Conservation (phyloP, 2,888 invertebrate genomes). For the Lochmaea capreae region DNA sequence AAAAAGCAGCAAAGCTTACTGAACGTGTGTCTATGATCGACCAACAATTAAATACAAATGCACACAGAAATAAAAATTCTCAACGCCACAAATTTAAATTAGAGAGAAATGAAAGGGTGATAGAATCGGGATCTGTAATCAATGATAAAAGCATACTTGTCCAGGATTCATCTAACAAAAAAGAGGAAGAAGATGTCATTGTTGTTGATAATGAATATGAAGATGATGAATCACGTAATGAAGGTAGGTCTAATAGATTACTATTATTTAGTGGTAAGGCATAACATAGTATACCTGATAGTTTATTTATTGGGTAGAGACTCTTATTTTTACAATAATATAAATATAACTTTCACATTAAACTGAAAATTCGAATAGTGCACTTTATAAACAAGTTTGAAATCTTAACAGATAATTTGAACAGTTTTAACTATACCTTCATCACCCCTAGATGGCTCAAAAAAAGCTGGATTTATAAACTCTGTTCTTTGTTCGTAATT, state of each 20-base stretch:
- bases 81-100: slow-evolving; percentile 53
- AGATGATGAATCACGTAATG: slow-evolving; percentile 26
- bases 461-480: no score
- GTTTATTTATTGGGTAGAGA: no score
- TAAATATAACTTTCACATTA: no score
- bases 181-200: slow-evolving; percentile 50
- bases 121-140: slow-evolving; percentile 61
- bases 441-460: no score
- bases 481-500: no score
- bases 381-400: no score
- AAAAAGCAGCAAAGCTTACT: slow-evolving; percentile 63
- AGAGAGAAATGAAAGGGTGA: slow-evolving; percentile 53
- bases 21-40: slow-evolving; percentile 64
- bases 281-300: no score
- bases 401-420: no score
- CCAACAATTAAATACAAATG: slow-evolving; percentile 62
- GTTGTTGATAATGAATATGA: slow-evolving; percentile 52
- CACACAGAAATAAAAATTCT: slow-evolving; percentile 59
- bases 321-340: no score
- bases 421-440: no score
- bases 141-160: slow-evolving; percentile 55
- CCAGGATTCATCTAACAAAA: slow-evolving; percentile 38
- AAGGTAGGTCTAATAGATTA: not conserved
- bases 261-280: not conserved
- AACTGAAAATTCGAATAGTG: no score